These are phyloP conservation scores for Poeciliopsis paucimaculata DNA, from an alignment of 2,797 vertebrate species.

Conservation along the genomic window DNA sequence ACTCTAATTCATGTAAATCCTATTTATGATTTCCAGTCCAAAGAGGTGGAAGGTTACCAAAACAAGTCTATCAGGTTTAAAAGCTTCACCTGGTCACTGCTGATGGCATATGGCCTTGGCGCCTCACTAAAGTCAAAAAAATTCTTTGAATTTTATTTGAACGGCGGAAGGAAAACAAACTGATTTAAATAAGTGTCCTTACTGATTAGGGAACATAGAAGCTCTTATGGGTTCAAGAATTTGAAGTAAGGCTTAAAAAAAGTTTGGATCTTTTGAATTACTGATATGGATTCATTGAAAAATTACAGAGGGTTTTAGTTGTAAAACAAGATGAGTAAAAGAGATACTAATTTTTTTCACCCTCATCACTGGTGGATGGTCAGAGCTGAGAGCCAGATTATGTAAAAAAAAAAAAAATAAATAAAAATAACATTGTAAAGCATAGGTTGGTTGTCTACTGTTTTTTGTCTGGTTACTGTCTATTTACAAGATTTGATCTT, in stretches of 20 bases:
- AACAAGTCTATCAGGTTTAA: constrained; percentile 66
- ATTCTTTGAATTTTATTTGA: constrained; percentile 66
- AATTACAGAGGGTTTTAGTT: background rate
- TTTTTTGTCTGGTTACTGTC: background rate
- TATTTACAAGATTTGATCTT: background rate
- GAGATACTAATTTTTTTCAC: background rate
- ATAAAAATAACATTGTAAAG: background rate
- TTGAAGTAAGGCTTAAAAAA: background rate
- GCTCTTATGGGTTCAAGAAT: constrained; percentile 30
- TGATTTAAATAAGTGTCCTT: constrained; percentile 54
- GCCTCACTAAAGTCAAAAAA: constrained; percentile 57
- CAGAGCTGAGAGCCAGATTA: background rate
- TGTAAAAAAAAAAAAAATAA: background rate
- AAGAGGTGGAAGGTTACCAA: constrained; percentile 74
- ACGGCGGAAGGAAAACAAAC: constrained; percentile 32
- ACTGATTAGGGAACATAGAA: constrained; percentile 44
- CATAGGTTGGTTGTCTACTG: background rate
- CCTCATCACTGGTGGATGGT: background rate
- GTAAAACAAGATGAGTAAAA: background rate
- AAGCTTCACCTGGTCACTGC: constrained; percentile 78
- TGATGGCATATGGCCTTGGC: constrained; percentile 75
- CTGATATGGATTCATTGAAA: background rate
- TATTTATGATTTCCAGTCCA: constrained; percentile 72
- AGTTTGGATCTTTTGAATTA: background rate
- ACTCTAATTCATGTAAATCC: constrained; percentile 73